Evolutionary conservation across 1,140 invertebrate genomes (phyloP), one percentile per base, ranked within the genome.

Genomic region (Drosophila kurseongensis): DNA sequence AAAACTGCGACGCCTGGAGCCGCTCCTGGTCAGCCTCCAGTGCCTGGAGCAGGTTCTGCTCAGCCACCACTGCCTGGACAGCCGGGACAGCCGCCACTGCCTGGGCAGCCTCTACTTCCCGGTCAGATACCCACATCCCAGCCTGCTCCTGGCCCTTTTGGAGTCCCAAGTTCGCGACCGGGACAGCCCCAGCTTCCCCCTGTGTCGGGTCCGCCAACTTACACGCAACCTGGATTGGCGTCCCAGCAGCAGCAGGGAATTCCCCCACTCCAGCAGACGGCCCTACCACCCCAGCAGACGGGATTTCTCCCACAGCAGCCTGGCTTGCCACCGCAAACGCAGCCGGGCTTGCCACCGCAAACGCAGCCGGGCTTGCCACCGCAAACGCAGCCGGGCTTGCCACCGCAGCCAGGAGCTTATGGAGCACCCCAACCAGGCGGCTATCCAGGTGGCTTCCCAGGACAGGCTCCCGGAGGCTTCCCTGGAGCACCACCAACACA

Each of bases 401-500:
- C 66, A 18, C 67, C 58, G 9, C 73, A 75, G 14, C 61, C 54
- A 48, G 73, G 50, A 56, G 73, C 40, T 7, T 61, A 59, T 58
- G 78, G 63, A 7, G 59, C 59, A 35, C 75, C 66, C 2, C 78
- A 80, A 41, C 45, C 56, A 18, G 48, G 45, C 23, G 52, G 48
- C 5, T 80, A 62, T 72, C 47, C 81, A 6, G 55, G 69, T 18
- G 55, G 38, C 9, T 80, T 55, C 36, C 47, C 81, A 6, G 62
- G 71, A 7, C 48, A 65, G 12, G 60, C 47, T 14, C 55, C 75
- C 3, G 75, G 40, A 7, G 60, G 40, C 7, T 84, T 73, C 36
- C 54, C 74, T 10, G 84, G 80, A 27, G 80, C 55, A n/a, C 85
- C 84, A 12, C 83, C 83, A 1, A 83, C 67, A 7, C 45, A 69